These are phyloP conservation scores for Magallana nippona DNA, from an alignment of 2,888 invertebrate genomes.

Conservation along the genomic window DNA sequence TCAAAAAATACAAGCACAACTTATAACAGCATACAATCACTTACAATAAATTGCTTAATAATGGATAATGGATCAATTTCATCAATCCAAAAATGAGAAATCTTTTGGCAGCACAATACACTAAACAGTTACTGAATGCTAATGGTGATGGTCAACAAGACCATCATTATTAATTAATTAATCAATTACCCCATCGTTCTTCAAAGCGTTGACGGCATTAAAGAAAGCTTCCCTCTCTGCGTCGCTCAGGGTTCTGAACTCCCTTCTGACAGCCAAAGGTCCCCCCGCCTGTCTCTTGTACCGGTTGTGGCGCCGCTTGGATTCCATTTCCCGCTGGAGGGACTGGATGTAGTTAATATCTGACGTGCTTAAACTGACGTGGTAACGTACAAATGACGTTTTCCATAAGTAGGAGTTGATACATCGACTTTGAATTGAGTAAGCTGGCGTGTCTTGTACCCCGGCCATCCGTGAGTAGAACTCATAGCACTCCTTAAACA, in stretches of 20 bases:
- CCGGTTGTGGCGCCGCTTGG: neutral
- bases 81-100: no score
- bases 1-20: no score
- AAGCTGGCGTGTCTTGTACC: neutral
- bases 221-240: slow-evolving; percentile 24
- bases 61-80: no score
- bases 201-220: slow-evolving; percentile 21
- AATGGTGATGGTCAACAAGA: no score
- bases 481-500: slow-evolving; percentile 1
- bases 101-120: no score
- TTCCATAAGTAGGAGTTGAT: slow-evolving; percentile 27
- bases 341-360: slow-evolving; percentile 9
- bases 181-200: slow-evolving; percentile 11
- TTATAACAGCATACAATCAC: no score
- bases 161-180: no score
- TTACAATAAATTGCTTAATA: no score
- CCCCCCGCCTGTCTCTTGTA: neutral
- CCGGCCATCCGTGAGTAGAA: neutral
- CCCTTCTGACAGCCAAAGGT: neutral
- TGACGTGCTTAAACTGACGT: neutral
- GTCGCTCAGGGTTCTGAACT: slow-evolving; percentile 28
- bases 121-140: no score
- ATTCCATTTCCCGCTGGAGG: slow-evolving; percentile 12
- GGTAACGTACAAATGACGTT: slow-evolving; percentile 5
- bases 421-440: slow-evolving; percentile 11